A percentile compares a stretch with the other conserved stretches of the same genome.
These are phyloP conservation scores for Melangyna quadrimaculata DNA, from an alignment of 2,888 invertebrate species.

Conservation along the genomic window DNA sequence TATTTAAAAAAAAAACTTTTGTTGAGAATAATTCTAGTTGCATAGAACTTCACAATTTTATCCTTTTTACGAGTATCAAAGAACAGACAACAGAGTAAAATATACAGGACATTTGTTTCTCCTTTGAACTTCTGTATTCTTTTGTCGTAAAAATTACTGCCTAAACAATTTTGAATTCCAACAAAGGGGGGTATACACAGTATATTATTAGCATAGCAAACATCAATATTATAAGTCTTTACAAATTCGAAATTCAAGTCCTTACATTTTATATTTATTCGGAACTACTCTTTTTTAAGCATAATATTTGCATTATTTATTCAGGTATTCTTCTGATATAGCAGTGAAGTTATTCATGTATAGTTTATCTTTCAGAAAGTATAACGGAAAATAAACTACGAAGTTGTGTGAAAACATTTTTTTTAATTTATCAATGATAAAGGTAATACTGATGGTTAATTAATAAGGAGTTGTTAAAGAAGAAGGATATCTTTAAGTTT, in stretches of 20 bases:
- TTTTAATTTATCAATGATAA: neutral
- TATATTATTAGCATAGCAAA: conserved; percentile 13
- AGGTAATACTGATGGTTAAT: neutral
- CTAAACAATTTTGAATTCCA: neutral
- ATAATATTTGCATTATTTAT: conserved; percentile 59
- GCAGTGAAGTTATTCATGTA: conserved; percentile 24
- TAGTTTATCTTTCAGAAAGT: conserved; percentile 21
- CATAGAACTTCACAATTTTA: neutral
- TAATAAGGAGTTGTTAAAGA: too few species aligned
- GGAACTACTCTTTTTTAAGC: conserved; percentile 25
- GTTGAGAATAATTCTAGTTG: neutral
- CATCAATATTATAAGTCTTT: neutral
- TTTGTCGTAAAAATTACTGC: conserved; percentile 28
- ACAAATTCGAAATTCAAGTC: conserved; percentile 44
- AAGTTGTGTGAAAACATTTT: neutral
- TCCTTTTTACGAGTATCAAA: neutral
- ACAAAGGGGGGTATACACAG: neutral
- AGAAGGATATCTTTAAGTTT: too few species aligned
- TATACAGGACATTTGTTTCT: neutral
- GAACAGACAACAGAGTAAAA: neutral
- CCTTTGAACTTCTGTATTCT: neutral
- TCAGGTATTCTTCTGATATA: conserved; percentile 45
- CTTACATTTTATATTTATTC: neutral
- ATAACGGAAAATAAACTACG: conserved; percentile 17
- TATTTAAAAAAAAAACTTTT: conserved; percentile 28